These are phyloP conservation scores for Danaus chrysippus DNA, from an alignment of 2,888 invertebrate species.

Conservation along the genomic window DNA sequence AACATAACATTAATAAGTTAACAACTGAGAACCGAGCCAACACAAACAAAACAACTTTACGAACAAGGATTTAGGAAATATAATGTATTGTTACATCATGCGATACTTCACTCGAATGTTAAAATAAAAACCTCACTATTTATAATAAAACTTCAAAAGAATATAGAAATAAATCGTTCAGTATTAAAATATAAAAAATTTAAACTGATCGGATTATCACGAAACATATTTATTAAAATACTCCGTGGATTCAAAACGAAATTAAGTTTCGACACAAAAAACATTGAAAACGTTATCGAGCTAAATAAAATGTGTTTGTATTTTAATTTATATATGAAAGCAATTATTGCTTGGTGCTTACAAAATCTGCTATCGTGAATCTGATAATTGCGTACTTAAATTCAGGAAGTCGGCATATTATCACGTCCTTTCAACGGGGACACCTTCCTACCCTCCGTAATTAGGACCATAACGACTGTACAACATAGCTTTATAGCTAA, in stretches of 20 bases:
- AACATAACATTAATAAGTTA: constrained; percentile 36
- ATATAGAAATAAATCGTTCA: too few species aligned
- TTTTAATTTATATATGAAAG: too few species aligned
- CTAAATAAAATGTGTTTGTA: too few species aligned
- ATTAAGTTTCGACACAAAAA: too few species aligned
- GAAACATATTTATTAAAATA: too few species aligned
- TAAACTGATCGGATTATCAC: too few species aligned
- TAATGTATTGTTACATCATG: constrained; percentile 20
- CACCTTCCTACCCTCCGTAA: constrained; percentile 4
- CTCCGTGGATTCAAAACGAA: too few species aligned
- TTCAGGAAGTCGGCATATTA: background rate
- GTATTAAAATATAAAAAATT: too few species aligned
- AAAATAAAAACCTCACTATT: constrained; percentile 18
- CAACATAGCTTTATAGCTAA: background rate
- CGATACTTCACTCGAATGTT: constrained; percentile 12
- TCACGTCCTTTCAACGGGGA: constrained; percentile 1
- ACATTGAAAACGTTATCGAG: too few species aligned
- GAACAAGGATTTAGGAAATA: constrained; percentile 26
- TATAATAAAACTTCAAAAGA: background rate
- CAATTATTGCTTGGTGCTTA: background rate
- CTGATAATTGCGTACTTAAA: constrained; percentile 1
- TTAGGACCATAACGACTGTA: background rate
- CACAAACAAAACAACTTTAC: constrained; percentile 29
- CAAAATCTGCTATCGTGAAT: background rate
- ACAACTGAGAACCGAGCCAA: constrained; percentile 28